These are phyloP conservation scores for Serilophus lunatus DNA, from an alignment of 2,113 vertebrate species.

Conservation along the genomic window DNA sequence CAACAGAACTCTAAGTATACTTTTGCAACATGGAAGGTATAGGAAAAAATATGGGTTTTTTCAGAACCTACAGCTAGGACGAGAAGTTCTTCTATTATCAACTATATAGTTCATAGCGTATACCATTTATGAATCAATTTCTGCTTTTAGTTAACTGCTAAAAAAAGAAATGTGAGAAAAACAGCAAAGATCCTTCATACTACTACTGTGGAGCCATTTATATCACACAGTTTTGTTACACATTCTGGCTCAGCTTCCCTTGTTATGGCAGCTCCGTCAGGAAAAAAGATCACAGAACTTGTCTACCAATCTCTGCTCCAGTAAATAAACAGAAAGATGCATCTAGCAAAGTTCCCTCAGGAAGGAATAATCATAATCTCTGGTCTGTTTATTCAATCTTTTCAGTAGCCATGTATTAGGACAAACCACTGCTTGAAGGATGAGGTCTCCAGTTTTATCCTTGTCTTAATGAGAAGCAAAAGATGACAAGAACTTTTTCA, in stretches of 20 bases:
- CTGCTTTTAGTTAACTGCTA: neutral
- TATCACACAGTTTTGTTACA: neutral
- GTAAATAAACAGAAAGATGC: neutral
- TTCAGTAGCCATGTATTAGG: neutral
- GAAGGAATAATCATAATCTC: neutral
- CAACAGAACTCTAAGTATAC: neutral
- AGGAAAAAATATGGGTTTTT: neutral
- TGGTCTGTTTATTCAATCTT: neutral
- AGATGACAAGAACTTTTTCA: neutral
- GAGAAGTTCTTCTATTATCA: neutral
- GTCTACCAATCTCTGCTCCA: neutral
- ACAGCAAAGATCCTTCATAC: neutral
- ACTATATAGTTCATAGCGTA: neutral
- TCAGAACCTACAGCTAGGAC: neutral
- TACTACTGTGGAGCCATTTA: neutral
- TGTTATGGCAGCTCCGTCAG: neutral
- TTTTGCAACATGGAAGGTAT: neutral
- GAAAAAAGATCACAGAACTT: neutral
- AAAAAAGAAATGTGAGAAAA: neutral
- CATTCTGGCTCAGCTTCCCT: neutral
- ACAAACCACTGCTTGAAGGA: neutral
- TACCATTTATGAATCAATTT: neutral
- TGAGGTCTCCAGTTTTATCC: neutral
- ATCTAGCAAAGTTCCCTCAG: neutral
- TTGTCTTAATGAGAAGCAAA: neutral